phyloP scores from a whole-genome alignment of 2,797 vertebrate species.

The Capromys pilorides region DNA sequence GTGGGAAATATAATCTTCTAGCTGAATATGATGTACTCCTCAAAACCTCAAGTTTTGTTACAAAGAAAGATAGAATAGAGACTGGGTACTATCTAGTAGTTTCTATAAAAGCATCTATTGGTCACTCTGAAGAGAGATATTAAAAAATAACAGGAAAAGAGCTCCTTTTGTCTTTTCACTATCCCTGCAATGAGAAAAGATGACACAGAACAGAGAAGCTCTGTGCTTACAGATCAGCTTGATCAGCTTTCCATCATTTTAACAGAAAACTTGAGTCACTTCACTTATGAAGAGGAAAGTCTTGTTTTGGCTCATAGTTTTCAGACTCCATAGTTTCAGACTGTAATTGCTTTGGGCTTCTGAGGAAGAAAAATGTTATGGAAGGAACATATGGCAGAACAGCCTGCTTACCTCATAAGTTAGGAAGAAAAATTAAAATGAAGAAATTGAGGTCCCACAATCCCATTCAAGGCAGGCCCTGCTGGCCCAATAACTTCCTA shows the following conservation, averaged over 20 bases:
- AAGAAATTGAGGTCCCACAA: not conserved
- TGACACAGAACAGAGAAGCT: not conserved
- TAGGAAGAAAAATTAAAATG: not conserved
- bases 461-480: not conserved
- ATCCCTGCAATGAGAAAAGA: not conserved
- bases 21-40: not conserved
- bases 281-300: not conserved
- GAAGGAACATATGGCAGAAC: not conserved
- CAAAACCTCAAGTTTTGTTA: not conserved
- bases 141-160: not conserved
- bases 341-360: not conserved
- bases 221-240: not conserved
- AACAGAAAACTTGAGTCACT: not conserved
- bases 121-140: not conserved
- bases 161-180: not conserved
- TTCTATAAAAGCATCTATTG: not conserved
- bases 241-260: not conserved
- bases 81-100: not conserved
- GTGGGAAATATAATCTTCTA: not conserved
- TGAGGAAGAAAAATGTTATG: not conserved
- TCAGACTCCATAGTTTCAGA: not conserved
- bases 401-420: not conserved
- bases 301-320: not conserved
- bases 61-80: not conserved
- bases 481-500: not conserved